Evolutionary conservation across 1,140 invertebrate genomes (phyloP), one percentile per base, ranked within the genome.

Genomic region (Penaeus japonicus): DNA sequence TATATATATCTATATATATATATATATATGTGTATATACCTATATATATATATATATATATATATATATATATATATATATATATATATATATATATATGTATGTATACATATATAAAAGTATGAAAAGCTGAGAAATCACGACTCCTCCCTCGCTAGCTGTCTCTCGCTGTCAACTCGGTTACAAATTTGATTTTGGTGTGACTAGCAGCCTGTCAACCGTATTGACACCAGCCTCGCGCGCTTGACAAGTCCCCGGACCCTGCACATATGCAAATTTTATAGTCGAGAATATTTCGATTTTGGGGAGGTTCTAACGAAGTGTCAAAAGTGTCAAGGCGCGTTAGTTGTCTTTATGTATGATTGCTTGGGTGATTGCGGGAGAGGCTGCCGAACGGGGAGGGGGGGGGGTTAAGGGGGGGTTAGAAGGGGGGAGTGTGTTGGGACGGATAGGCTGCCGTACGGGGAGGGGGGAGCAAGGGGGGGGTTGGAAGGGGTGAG

Each of bases 141-240:
- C 27, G 20, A 32, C 70, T 5, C 27, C 20, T 30, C 70, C 70
- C 70, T 73, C 70, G 70, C 27, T 73, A 27, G 70, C 70, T 73
- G 70, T 73, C 70, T 73, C 70, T 32, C 70, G 70, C 70, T 73
- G 70, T 73, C 70, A 73, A 73, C 70, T 73, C 70, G 70, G 70
- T 73, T 73, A 73, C 70, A 73, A 73, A 73, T 73, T 73, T 73
- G 70, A 73, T 73, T 73, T 73, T 32, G 27, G 70, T 30, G 70
- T 73, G 70, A 73, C 70, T 73, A 73, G 70, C 70, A 73, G 70
- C 24, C 70, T 73, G 70, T 73, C 70, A 73, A 30, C 70, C 70
- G 70, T 73, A 73, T 73, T 73, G 70, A 73, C 70, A 73, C 27
- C 27, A 27, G 12, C 12, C 24, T 27, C 70, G 70, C 70, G 27